Conservation (phyloP, 1,140 invertebrate genomes). For the Aphelenchoides fujianensis region DNA sequence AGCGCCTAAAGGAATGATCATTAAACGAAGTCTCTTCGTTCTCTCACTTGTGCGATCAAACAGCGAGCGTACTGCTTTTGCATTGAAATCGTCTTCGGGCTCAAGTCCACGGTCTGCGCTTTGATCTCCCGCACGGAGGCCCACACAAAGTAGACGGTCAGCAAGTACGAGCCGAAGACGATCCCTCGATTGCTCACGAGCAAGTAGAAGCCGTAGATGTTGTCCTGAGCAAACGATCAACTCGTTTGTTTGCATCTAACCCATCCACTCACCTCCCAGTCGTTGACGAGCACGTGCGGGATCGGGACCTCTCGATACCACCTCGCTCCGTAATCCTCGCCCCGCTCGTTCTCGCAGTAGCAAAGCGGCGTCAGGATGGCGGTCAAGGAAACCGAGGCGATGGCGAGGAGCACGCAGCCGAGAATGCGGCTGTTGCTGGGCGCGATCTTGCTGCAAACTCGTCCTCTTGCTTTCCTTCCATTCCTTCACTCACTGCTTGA, state of each 20-base stretch:
- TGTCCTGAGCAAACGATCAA: no score
- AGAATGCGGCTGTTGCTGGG: neutral
- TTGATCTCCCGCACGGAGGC: neutral
- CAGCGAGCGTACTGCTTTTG: neutral
- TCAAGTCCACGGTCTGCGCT: neutral
- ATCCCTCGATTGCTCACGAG: no score
- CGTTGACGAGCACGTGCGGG: no score
- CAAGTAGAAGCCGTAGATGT: no score
- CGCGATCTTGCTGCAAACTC: neutral
- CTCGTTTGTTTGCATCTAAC: no score
- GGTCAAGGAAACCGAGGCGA: neutral
- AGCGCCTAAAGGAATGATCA: neutral
- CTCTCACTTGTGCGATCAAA: no score
- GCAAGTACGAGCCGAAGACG: no score
- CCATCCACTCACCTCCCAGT: no score
- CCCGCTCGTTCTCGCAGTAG: neutral
- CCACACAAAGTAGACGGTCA: neutral
- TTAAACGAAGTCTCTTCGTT: neutral
- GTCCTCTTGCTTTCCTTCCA: neutral
- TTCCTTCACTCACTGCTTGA: neutral
- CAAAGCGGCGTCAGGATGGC: neutral
- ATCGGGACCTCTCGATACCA: neutral
- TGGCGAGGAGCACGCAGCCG: neutral
- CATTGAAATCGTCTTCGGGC: neutral
- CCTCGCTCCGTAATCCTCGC: neutral